Evolutionary conservation across 2,113 vertebrate species (phyloP), one percentile per base, ranked within the genome.

Genomic region (Cyanocitta stelleri): DNA sequence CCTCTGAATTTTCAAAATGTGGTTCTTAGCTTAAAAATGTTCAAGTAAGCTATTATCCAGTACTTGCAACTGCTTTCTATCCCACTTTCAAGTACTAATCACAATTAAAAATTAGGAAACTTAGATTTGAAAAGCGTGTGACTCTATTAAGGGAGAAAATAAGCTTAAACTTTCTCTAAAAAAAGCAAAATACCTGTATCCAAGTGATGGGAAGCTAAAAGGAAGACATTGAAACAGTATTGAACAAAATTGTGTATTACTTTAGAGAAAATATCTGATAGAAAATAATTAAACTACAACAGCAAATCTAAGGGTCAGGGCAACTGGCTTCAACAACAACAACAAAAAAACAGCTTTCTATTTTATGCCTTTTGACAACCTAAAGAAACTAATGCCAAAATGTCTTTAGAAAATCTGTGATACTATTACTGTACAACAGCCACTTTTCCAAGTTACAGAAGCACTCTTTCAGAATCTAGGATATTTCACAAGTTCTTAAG

Each of bases 161-260:
- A 27, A 59, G 21, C 32, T 86, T 44, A 44, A 59, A 27, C 32
- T 72, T 67, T 91, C 58, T 94, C 81, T 56, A 97, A 96, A 91
- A 10, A 10, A 77, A 96, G 41, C 41, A 77, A 84, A 96, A 92
- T 99, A 99, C 98, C 98, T 99, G 98, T 98, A 98, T 98, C 98
- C 98, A 92, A 97, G 85, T 66, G 97, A 98, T 61, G 98, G 98
- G 97, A 98, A 98, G 98, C 98, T 99, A 96, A 91, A 98, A 97
- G 82, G 78, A 97, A 98, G 93, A 98, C 83, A 96, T 86, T 91
- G 68, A 96, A 92, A 98, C 62, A 85, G 88, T 24, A 95, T 89
- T 77, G 51, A 95, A 95, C 16, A 90, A 78, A 32, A n/a, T 33
- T 84, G n/a, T 71, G 46, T 37, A 94, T 49, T 83, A 79, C 11